Evolutionary conservation across 2,888 invertebrate genomes (phyloP), one percentile per base, ranked within the genome.

Genomic region (Scrobipalpa costella): DNA sequence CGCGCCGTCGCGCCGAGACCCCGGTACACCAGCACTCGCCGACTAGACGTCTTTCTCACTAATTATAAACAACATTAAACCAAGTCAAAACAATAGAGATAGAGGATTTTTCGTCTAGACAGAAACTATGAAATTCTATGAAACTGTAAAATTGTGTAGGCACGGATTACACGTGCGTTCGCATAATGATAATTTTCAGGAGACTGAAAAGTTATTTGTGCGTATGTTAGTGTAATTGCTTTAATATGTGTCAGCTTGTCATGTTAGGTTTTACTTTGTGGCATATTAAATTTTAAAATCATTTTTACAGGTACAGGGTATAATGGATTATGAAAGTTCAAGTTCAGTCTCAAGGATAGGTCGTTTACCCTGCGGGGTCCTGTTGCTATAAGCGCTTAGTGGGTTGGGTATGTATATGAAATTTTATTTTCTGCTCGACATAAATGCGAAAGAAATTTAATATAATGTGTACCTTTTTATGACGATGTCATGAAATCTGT

Each of bases 11-110:
- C 63, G 64, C 61, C 62, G 61, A 69, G 67, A 68, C 61, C 66
- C 64, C 57, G 55, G 68, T 68, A 66, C 68, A 64, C 50, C 62
- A 68, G 69, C 59, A 69, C 68, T 67, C 49, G 17, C 49, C 64
- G n/a, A 57, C 64, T 61, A 64, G 63, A 50, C 33, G 52, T 63
- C 15, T 15, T 19, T 27, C 49, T 61, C 36, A 19, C 36, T 61
- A 21, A 59, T 19, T 47, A 60, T 47, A 17, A 36, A 57, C 17
- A 36, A 17, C n/a, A 57, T 36, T 33, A 57, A 6, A 34, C 36
- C 36, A 34, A 57, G 38, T 57, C 38, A 71, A 68, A 68, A 63
- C 64, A 63, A 63, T 65, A 61, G 5, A 34, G 57, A 13, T 33
- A 34, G 15, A 11, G 34, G 57, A 34, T 34, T 57, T 34, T 38